These are phyloP conservation scores for Rhopalosiphum padi DNA, from an alignment of 1,140 invertebrate species.

Conservation along the genomic window DNA sequence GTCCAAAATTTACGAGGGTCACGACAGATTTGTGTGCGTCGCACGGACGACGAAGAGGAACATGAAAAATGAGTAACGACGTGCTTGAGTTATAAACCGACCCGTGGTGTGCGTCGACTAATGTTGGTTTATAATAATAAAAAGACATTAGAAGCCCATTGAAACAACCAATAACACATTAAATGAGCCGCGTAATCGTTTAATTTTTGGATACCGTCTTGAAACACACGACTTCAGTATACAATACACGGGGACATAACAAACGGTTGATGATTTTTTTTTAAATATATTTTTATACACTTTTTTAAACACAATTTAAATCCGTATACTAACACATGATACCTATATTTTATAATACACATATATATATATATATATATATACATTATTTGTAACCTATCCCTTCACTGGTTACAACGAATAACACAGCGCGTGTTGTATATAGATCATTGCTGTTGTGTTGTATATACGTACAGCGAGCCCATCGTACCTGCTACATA, in stretches of 20 bases:
- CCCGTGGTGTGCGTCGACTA: not conserved
- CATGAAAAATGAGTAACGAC: constrained; percentile 7
- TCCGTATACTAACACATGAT: too few relatives aligned
- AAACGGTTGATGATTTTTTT: not conserved
- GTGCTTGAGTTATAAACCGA: constrained; percentile 24
- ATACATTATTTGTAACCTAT: too few relatives aligned
- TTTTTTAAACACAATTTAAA: too few relatives aligned
- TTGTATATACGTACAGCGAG: not conserved
- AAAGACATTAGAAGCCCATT: constrained; percentile 20
- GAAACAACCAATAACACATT: constrained; percentile 31
- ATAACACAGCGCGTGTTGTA: not conserved
- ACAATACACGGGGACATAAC: not conserved
- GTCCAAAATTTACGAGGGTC: constrained; percentile 27
- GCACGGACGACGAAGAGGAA: not conserved
- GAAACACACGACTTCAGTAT: not conserved
- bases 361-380: too few relatives aligned
- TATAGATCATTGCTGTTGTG: too few relatives aligned
- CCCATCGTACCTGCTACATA: not conserved
- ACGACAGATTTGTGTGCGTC: constrained; percentile 40
- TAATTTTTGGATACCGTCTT: not conserved
- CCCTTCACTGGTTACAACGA: too few relatives aligned
- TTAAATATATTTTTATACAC: not conserved
- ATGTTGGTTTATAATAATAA: not conserved
- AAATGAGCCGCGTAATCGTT: constrained; percentile 38
- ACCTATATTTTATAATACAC: too few relatives aligned